These are phyloP conservation scores for Tragelaphus imberbis DNA, from an alignment of 2,113 vertebrate genomes.

Conservation along the genomic window DNA sequence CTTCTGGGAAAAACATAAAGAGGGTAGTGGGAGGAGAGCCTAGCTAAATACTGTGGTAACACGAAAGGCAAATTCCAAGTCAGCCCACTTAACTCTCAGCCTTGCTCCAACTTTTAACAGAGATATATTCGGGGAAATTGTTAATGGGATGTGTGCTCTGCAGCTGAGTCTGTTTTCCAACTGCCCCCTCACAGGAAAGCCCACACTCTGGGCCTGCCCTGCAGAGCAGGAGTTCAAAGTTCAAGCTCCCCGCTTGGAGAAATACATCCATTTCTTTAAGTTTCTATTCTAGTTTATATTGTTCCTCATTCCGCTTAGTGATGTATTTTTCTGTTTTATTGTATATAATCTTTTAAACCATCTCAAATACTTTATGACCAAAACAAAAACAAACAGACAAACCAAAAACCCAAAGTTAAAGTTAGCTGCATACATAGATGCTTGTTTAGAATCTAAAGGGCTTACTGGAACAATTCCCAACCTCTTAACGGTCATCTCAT, in stretches of 20 bases:
- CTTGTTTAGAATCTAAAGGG: neutral
- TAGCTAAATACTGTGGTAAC: neutral
- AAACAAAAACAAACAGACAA: neutral
- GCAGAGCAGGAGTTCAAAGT: neutral
- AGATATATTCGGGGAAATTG: neutral
- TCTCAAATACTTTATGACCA: neutral
- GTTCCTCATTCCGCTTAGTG: neutral
- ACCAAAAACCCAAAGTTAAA: neutral
- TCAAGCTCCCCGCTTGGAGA: neutral
- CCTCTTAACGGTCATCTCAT: neutral
- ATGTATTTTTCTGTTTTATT: neutral
- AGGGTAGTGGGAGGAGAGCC: neutral
- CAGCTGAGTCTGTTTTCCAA: neutral
- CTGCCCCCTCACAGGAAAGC: neutral
- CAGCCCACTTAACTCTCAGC: neutral
- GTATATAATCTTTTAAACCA: neutral
- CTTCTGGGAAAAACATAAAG: slow-evolving; percentile 7
- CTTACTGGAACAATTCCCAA: neutral
- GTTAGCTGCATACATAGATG: neutral
- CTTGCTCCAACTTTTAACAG: neutral
- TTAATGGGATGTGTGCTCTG: neutral
- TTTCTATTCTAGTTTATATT: neutral
- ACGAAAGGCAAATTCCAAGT: neutral
- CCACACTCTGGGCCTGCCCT: neutral
- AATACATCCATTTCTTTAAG: neutral